Percentiles rank a stretch among this genome's conserved stretches.
Conservation (phyloP, 1,140 invertebrate genomes). For the Lordiphosa mommai region DNA sequence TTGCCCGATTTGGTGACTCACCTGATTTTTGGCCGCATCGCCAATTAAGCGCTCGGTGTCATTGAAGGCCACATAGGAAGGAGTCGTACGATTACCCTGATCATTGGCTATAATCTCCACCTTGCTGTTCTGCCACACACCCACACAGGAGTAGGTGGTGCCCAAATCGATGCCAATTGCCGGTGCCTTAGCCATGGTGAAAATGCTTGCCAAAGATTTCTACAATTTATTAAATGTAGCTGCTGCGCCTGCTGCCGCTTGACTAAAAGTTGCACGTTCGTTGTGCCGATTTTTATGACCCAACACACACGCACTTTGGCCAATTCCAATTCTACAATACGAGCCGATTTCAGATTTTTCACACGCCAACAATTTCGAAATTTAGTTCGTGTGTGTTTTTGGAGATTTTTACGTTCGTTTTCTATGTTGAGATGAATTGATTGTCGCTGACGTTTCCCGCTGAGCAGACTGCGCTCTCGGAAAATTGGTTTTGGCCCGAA, state of each 20-base stretch:
- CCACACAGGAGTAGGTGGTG: conserved; percentile 90
- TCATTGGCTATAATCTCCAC: conserved; percentile 97
- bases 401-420: conserved; percentile 33
- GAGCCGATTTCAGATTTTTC: conserved; percentile 20
- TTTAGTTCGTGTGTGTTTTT: conserved; percentile 28
- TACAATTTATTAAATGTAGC: not conserved
- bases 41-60: conserved; percentile 84
- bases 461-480: conserved; percentile 12
- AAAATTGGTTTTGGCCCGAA: conserved; percentile 16
- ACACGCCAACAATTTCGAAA: conserved; percentile 31
- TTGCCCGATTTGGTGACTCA: conserved; percentile 29
- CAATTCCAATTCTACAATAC: conserved; percentile 12
- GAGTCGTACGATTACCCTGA: conserved; percentile 95
- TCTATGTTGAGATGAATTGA: not conserved
- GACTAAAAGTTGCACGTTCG: conserved; percentile 12
- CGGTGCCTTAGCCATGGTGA: conserved; percentile 80
- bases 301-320: conserved; percentile 4
- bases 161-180: conserved; percentile 90
- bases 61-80: conserved; percentile 93
- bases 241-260: not conserved
- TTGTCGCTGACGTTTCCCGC: conserved; percentile 21
- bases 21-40: conserved; percentile 80
- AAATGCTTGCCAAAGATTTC: not conserved
- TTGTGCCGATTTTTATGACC: conserved; percentile 35
- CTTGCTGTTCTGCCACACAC: conserved; percentile 91